phyloP scores from a whole-genome alignment of 1,140 invertebrate species.

The Antheraea pernyi region DNA sequence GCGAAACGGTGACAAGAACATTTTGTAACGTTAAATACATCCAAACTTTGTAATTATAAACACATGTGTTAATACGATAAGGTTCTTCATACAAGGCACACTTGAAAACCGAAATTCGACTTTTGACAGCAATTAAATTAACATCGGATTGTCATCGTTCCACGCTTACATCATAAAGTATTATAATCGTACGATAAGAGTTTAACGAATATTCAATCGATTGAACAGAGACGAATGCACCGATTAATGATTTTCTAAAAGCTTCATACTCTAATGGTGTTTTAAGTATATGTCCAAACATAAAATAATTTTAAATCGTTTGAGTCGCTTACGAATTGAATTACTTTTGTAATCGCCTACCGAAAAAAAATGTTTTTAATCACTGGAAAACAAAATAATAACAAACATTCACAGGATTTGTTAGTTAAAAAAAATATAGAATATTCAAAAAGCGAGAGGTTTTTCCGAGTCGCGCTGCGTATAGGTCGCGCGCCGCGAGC shows the following conservation, averaged over 20 bases:
- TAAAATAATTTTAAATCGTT: neutral
- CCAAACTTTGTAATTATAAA: slow-evolving; percentile 9
- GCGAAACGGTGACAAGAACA: slow-evolving; percentile 6
- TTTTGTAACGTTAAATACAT: slow-evolving; percentile 5
- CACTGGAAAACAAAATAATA: neutral
- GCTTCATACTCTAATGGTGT: slow-evolving; percentile 15
- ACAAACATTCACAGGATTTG: neutral
- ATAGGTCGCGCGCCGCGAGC: slow-evolving; percentile 45
- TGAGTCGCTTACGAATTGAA: neutral
- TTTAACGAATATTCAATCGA: slow-evolving; percentile 59
- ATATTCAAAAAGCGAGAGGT: neutral
- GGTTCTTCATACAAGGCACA: slow-evolving; percentile 10
- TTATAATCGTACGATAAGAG: slow-evolving; percentile 48
- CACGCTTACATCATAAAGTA: slow-evolving; percentile 48
- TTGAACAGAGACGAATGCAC: slow-evolving; percentile 28
- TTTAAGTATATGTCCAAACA: slow-evolving; percentile 5
- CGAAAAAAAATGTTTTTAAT: neutral
- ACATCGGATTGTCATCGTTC: slow-evolving; percentile 52
- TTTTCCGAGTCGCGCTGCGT: slow-evolving; percentile 37
- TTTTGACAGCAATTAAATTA: slow-evolving; percentile 60
- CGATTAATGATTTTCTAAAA: slow-evolving; percentile 23
- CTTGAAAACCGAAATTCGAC: slow-evolving; percentile 22
- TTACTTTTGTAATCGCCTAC: neutral
- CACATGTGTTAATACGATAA: slow-evolving; percentile 16
- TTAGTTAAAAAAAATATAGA: neutral